Percentiles rank a stretch among this genome's conserved stretches.
These are phyloP conservation scores for Austrofundulus limnaeus DNA, from an alignment of 2,113 vertebrate species.

Conservation along the genomic window DNA sequence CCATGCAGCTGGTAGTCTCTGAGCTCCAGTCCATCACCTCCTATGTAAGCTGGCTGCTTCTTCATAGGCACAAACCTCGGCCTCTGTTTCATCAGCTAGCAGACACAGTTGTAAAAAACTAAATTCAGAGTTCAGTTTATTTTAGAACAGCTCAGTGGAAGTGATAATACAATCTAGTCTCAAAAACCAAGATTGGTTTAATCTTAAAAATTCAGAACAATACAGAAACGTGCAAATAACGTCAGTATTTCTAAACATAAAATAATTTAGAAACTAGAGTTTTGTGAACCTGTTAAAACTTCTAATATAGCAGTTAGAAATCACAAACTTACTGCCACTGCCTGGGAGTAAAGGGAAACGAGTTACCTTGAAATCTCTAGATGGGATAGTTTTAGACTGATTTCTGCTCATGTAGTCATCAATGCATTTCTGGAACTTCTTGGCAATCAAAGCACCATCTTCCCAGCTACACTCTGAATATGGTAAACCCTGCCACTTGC, in stretches of 20 bases:
- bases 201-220: no score
- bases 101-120: neutral
- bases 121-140: neutral
- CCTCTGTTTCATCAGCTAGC: slow-evolving; percentile 92
- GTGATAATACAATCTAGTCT: no score
- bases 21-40: slow-evolving; percentile 90
- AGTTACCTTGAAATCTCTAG: slow-evolving; percentile 93
- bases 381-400: slow-evolving; percentile 95
- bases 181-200: no score
- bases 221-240: no score
- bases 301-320: no score
- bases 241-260: no score
- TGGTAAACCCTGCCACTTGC: slow-evolving; percentile 96
- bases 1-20: slow-evolving; percentile 96
- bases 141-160: neutral
- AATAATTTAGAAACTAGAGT: no score
- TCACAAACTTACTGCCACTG: no score
- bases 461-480: slow-evolving; percentile 99
- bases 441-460: slow-evolving; percentile 92
- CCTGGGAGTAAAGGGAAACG: neutral
- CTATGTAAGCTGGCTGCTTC: slow-evolving; percentile 92
- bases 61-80: slow-evolving; percentile 95
- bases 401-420: slow-evolving; percentile 94
- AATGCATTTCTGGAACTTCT: slow-evolving; percentile 93
- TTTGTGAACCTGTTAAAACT: no score